Base-by-base conservation (phyloP, 2,888 invertebrate genomes). In the Brachypalpus laphriformis region DNA sequence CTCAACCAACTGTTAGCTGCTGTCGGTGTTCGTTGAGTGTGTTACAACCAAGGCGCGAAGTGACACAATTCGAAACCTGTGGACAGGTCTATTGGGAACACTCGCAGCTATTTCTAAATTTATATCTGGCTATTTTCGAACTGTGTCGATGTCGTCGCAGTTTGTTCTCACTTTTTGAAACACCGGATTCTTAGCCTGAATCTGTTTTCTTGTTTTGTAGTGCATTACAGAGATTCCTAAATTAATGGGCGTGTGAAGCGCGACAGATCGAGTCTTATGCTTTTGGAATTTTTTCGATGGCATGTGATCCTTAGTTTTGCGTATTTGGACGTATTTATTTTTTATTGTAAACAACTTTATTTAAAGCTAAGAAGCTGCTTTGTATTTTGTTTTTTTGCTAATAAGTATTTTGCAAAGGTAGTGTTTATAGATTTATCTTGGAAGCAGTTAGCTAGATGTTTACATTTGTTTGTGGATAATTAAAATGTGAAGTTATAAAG, bases 71-170 rank as follows among this genome's bases (percentile, higher is more conserved):
- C 47, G 40, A 59, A 85, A 71, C 59, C 65, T 72, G 66, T 56
- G 75, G 47, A 71, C 56, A 54, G 34, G 70, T 81, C 71, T 85
- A 71, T 76, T 75, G 59, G 71, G 81, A 81, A 40, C 81, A 81
- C 63, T 31, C 63, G 31, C 61, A 37, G 47, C 49, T 45, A n/a
- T 56, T 75, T 65, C 59, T 76, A 81, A 85, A 65, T 70, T 78
- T 34, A 34, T 9, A 71, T 20, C 51, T 18, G 11, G 47, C 71
- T 85, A 85, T 85, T 85, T 85, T 75, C 61, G 81, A 85, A 85
- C 61, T 85, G 81, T 85, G 85, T 81, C 85, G 85, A 81, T 81
- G 81, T 83, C 66, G 82, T 77, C 49, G 70, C 34, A 5, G 49
- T 77, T 63, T 37, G 37, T 71, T 63, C 61, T 61, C 70, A 54